These are phyloP conservation scores for Simalia tracyae DNA, from an alignment of 2,797 vertebrate genomes.

Conservation along the genomic window DNA sequence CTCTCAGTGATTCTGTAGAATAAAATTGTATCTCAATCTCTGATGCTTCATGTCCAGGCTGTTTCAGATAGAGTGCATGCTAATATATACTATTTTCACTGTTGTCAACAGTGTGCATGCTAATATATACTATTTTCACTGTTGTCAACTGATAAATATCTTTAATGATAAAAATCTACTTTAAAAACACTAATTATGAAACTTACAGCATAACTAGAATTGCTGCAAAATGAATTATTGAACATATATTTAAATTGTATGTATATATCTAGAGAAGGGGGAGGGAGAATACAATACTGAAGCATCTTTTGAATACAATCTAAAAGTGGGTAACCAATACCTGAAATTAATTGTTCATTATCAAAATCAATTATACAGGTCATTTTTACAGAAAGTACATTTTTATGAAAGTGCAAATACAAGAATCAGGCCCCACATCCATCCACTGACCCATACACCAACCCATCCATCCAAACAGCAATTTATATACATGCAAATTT, in stretches of 20 bases:
- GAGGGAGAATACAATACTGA: neutral
- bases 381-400: neutral
- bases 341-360: neutral
- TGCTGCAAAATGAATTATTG: neutral
- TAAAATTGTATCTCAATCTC: neutral
- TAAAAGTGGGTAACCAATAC: neutral
- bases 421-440: too few species aligned
- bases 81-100: neutral
- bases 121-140: neutral
- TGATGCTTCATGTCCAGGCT: too few species aligned
- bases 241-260: neutral
- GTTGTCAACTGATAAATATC: neutral
- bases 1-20: neutral
- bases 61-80: too few species aligned
- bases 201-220: neutral
- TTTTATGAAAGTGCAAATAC: neutral
- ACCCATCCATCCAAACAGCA: neutral
- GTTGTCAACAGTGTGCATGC: neutral
- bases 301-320: neutral
- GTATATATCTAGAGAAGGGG: neutral
- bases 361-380: neutral
- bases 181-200: neutral
- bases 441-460: too few species aligned
- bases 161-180: neutral
- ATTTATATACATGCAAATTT: neutral